These are phyloP conservation scores for Lycocerus yunnanus DNA, from an alignment of 2,888 invertebrate species.

Conservation along the genomic window DNA sequence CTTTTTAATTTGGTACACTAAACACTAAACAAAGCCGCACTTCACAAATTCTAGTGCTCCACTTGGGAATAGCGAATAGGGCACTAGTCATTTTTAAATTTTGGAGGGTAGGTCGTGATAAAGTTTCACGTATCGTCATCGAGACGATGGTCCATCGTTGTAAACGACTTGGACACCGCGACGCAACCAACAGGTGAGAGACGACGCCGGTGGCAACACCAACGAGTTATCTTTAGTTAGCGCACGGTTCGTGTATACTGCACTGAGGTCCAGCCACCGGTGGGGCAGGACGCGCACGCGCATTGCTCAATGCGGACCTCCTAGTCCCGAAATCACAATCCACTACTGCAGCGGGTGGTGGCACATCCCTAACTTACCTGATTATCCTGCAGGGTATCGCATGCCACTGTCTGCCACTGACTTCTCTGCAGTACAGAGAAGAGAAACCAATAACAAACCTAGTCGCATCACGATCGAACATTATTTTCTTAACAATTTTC, in stretches of 20 bases:
- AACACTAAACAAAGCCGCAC: conserved; percentile 5
- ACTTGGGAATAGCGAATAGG: background rate
- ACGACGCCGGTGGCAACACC: conserved; percentile 31
- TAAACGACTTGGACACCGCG: conserved; percentile 17
- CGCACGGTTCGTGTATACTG: conserved; percentile 42
- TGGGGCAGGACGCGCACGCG: conserved; percentile 42
- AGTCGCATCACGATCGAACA: conserved; percentile 9
- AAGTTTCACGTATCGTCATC: conserved; percentile 8
- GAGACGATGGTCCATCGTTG: conserved; percentile 17
- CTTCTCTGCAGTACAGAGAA: conserved; percentile 18
- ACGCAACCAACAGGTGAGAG: conserved; percentile 38
- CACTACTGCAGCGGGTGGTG: conserved; percentile 46
- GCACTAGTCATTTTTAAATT: conserved; percentile 12
- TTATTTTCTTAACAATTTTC: background rate
- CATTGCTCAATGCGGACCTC: conserved; percentile 53
- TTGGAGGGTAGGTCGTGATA: background rate
- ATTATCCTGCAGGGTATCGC: conserved; percentile 36
- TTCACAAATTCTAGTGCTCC: conserved; percentile 11
- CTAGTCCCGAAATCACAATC: conserved; percentile 40
- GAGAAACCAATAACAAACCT: conserved; percentile 5
- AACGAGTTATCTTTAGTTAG: conserved; percentile 39
- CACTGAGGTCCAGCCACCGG: conserved; percentile 31
- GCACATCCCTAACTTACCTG: conserved; percentile 41
- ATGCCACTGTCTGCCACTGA: conserved; percentile 26
- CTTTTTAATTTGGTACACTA: conserved; percentile 17